Base-by-base conservation (phyloP, 2,888 invertebrate species). In the Athrips mouffetella region DNA sequence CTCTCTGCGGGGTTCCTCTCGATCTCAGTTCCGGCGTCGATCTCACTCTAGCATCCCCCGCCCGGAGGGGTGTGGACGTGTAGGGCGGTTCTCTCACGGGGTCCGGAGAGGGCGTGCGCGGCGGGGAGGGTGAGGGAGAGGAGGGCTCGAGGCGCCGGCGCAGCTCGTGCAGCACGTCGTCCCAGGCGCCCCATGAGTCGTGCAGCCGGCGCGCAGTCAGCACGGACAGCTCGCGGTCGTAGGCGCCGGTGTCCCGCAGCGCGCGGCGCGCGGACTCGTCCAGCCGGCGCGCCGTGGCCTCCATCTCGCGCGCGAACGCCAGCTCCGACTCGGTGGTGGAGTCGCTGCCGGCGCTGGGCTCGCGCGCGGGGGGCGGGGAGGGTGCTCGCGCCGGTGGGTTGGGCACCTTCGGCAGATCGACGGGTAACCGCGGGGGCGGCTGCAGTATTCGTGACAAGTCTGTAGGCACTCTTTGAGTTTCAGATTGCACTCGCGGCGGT, bases 1-100 rank as follows among this genome's bases (percentile, higher is more conserved):
- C 76, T 61, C 71, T 82, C 30, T 63, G 86, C 55, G 78, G 78
- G 6, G 89, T 82, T 6, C 75, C 71, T 23, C 80, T 74, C 57
- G 89, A 65, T 63, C 89, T 66, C 37, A 93, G 70, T 69, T 93
- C 92, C 0, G 93, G 93, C 4, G 93, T 93, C 2, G 88, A 89
- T 33, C 88, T 76, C 11, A 87, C 87, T 18, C 85, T 72, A 11
- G 80, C 86, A 59, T 81, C 83, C 5, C 73, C 70, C 4, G 91
- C 69, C 1, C 91, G 89, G 10, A 91, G 84, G 44, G 92, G 91
- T 15, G 91, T 91, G 48, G 91, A 91, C 1, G 92, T 89, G 49
- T 90, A 90, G 40, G 79, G 79, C 23, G 90, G 88, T 52, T 89
- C 76, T 44, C 83, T 60, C n/a, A 79, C 60, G 1, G 77, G 76